Conservation (phyloP, 2,888 invertebrate genomes). For the Parnassius smintheus region DNA sequence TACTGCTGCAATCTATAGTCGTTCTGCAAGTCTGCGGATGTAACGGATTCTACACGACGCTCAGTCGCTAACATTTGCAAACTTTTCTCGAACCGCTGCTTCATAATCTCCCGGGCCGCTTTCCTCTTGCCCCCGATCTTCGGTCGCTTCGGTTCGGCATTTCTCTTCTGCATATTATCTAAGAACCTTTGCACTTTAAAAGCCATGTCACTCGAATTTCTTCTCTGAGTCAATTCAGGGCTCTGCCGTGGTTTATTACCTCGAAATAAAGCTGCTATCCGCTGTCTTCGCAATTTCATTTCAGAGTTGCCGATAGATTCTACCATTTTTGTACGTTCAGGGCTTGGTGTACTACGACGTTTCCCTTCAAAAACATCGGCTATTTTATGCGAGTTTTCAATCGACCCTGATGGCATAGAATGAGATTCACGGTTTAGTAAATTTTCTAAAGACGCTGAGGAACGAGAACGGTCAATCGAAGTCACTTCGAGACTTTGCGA, state of each 20-base stretch:
- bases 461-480: conserved; percentile 50
- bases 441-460: conserved; percentile 52
- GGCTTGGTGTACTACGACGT: conserved; percentile 50
- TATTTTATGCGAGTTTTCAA: conserved; percentile 57
- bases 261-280: conserved; percentile 58
- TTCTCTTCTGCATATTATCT: conserved; percentile 87
- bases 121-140: conserved; percentile 54
- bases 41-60: conserved; percentile 81
- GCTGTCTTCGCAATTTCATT: conserved; percentile 59
- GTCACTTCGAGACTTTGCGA: conserved; percentile 52
- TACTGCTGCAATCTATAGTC: conserved; percentile 91
- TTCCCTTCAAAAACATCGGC: conserved; percentile 66
- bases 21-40: conserved; percentile 87
- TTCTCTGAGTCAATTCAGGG: conserved; percentile 40
- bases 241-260: conserved; percentile 43
- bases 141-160: conserved; percentile 65
- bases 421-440: conserved; percentile 52
- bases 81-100: conserved; percentile 92
- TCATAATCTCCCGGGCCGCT: conserved; percentile 83
- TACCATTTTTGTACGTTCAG: conserved; percentile 48
- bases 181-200: conserved; percentile 87
- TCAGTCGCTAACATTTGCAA: conserved; percentile 92
- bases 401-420: conserved; percentile 47
- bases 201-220: conserved; percentile 64
- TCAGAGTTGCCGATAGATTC: conserved; percentile 60